Conservation (phyloP, 2,888 invertebrate species). For the Nemotelus pantherinus region DNA sequence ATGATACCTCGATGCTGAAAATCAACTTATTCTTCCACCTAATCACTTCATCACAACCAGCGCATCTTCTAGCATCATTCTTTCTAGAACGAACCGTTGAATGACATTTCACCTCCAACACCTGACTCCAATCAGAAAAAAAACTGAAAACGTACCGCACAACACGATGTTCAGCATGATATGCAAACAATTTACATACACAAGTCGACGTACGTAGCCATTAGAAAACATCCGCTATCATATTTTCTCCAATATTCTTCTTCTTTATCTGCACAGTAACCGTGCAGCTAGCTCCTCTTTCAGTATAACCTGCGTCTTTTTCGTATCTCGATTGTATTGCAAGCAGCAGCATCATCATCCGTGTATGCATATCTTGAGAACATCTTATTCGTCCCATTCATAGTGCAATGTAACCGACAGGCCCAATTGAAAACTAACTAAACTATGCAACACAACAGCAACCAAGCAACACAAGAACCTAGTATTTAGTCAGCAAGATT, state of each 20-base stretch:
- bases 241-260: slow-evolving; percentile 24
- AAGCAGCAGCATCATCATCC: not conserved
- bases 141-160: not conserved
- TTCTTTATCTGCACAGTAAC: not conserved
- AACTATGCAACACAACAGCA: no score
- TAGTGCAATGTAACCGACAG: not conserved
- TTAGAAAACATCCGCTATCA: slow-evolving; percentile 8
- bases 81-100: slow-evolving; percentile 33
- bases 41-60: no score
- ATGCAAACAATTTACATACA: not conserved
- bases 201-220: not conserved
- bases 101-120: slow-evolving; percentile 37
- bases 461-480: not conserved
- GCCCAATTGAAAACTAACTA: no score
- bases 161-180: not conserved
- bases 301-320: no score
- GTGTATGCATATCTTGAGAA: not conserved
- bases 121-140: slow-evolving; percentile 12
- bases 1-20: no score
- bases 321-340: not conserved
- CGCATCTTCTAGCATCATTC: no score
- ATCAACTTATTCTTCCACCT: no score
- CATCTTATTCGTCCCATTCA: slow-evolving; percentile 11
- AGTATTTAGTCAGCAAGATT: slow-evolving; percentile 9
- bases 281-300: no score